Base-by-base conservation (phyloP, 2,888 invertebrate species). In the Seira ritae region DNA sequence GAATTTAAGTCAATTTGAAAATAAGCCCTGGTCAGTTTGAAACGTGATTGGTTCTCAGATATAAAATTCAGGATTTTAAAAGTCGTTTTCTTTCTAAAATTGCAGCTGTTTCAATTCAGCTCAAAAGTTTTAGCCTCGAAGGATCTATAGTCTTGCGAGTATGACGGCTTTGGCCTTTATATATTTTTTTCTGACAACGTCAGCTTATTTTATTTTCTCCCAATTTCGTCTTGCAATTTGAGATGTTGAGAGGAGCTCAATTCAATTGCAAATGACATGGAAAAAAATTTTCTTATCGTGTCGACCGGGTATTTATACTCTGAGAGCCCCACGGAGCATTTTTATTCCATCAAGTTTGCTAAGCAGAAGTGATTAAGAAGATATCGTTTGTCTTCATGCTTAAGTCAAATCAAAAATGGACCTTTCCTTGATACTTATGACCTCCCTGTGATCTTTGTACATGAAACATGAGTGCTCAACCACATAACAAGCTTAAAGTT, bases 271-370 rank as follows among this genome's bases (percentile, higher is more conserved):
- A 84, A 77, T 83, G 83, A 77, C 15, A 23, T 69, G 71, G 60
- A 73, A 69, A 73, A 83, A 83, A 83, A 73, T 73, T 73, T 78
- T 73, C 73, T 77, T 83, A 73, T 78, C 78, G 60, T 71, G 69
- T 76, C 67, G 66, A 46, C 37, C 60, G 66, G 37, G 81, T 81
- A 81, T 81, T 81, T 81, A 81, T 81, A 81, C 67, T 24, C 15
- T 31, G 81, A 15, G 31, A 19, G 37, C 8, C 70, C 17, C 67
- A 65, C 24, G 22, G 15, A 22, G 17, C 42, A 8, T 8, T 19
- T 15, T 19, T 24, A 37, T 68, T 31, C 17, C 55, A 55, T 55
- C 6, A 17, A 15, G n/a, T 55, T 17, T 55, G 3, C 6, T 12
- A 8, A 55, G 31, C 55, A 55, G 12, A 55, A 55, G 55, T 17